Evolutionary conservation across 2,797 vertebrate genomes (phyloP).

Genomic region (Sebastiscus tertius): DNA sequence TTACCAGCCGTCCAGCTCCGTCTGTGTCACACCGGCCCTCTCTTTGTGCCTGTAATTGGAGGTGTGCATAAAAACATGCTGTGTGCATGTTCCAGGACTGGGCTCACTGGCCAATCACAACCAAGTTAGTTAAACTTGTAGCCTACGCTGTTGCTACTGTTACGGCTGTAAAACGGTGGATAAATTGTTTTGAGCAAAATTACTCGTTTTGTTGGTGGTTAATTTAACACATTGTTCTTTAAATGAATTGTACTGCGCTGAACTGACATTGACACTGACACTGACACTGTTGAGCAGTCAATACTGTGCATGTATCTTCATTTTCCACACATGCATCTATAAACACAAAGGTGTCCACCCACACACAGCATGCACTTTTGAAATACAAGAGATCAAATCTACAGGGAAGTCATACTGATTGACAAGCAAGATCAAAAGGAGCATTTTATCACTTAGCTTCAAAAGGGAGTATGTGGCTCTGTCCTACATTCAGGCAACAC

Average conservation of each 20-base stretch:
- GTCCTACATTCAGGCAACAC: constrained; percentile 38
- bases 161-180: neutral
- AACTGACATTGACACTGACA: neutral
- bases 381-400: constrained; percentile 63
- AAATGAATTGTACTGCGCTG: neutral
- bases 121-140: neutral
- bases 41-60: no score
- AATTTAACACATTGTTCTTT: neutral
- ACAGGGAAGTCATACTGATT: constrained; percentile 61
- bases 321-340: constrained; percentile 29
- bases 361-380: constrained; percentile 47
- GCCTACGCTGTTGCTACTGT: neutral
- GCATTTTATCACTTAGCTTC: constrained; percentile 69
- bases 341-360: constrained; percentile 59
- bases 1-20: no score
- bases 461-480: constrained; percentile 45
- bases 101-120: neutral
- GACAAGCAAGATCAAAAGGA: constrained; percentile 66
- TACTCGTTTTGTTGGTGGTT: neutral
- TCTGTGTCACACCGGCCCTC: no score
- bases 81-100: neutral
- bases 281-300: constrained; percentile 18
- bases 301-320: neutral
- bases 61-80: no score
- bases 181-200: neutral